A percentile compares a stretch with the other conserved stretches of the same genome.
These are phyloP conservation scores for Alloplasta piceator DNA, from an alignment of 2,888 invertebrate species.

Conservation along the genomic window DNA sequence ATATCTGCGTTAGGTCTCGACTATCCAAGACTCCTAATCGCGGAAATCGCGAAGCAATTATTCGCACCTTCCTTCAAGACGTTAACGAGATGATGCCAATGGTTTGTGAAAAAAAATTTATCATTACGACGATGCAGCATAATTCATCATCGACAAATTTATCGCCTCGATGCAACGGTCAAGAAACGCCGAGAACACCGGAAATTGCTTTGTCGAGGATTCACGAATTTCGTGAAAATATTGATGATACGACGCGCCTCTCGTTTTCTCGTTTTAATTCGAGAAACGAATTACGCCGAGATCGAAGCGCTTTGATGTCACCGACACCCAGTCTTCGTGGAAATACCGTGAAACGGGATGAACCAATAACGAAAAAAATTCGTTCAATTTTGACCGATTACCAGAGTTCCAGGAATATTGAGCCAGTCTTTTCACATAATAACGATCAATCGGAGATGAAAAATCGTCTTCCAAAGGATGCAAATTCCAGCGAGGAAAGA, in stretches of 20 bases:
- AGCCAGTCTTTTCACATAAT: background rate
- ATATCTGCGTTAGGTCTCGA: constrained; percentile 72
- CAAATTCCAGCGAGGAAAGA: constrained; percentile 1
- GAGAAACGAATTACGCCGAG: constrained; percentile 13
- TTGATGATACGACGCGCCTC: constrained; percentile 43
- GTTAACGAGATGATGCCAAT: constrained; percentile 62
- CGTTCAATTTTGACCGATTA: constrained; percentile 34
- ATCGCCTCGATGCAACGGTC: no score
- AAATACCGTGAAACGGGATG: background rate
- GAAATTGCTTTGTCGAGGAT: background rate
- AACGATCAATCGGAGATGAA: background rate
- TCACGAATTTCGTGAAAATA: background rate
- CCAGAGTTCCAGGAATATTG: constrained; percentile 17
- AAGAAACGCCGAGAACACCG: constrained; percentile 12
- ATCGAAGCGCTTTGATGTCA: constrained; percentile 59
- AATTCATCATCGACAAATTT: constrained; percentile 1
- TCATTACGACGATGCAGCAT: constrained; percentile 21
- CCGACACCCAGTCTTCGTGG: constrained; percentile 65
- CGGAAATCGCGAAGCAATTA: constrained; percentile 50
- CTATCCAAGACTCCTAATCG: constrained; percentile 61
- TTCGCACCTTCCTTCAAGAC: constrained; percentile 69
- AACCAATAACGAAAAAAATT: background rate
- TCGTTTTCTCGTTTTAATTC: constrained; percentile 27
- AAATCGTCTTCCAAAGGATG: background rate
- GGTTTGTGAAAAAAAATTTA: constrained; percentile 69